Evolutionary conservation across 2,888 invertebrate genomes (phyloP).

Genomic region (Syrphus vitripennis): DNA sequence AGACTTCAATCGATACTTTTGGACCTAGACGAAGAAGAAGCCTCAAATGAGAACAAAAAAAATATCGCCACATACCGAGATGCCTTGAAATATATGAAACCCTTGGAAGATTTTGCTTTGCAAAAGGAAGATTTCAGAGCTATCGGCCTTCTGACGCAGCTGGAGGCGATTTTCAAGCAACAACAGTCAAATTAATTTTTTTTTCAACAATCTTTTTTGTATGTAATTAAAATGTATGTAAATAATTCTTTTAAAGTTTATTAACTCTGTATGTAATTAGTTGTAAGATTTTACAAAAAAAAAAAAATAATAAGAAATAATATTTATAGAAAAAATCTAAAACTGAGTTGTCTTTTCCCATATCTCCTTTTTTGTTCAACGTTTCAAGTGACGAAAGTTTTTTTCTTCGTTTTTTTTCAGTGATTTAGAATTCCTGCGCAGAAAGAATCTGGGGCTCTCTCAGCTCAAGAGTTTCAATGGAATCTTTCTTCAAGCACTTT

Average conservation of each 20-base stretch:
- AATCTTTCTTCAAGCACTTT: conserved; percentile 38
- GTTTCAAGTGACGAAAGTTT: conserved; percentile 4
- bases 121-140: conserved; percentile 79
- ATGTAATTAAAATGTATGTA: conserved; percentile 6
- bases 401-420: conserved; percentile 17
- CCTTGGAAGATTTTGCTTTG: conserved; percentile 78
- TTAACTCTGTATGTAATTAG: not conserved
- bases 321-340: conserved; percentile 30
- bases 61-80: conserved; percentile 76
- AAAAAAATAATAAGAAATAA: not conserved
- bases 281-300: conserved; percentile 30
- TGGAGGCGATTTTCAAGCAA: conserved; percentile 74
- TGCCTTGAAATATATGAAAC: conserved; percentile 78
- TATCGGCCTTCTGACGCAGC: conserved; percentile 78
- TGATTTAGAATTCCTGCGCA: conserved; percentile 46
- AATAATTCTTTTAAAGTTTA: conserved; percentile 1
- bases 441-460: conserved; percentile 9
- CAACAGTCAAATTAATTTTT: conserved; percentile 8
- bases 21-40: conserved; percentile 50
- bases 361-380: not conserved
- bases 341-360: not conserved
- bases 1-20: conserved; percentile 52
- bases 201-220: not conserved
- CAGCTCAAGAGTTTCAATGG: conserved; percentile 2
- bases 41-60: not conserved